Conservation (phyloP, 2,797 vertebrate species). For the Arctocebus calabarensis region DNA sequence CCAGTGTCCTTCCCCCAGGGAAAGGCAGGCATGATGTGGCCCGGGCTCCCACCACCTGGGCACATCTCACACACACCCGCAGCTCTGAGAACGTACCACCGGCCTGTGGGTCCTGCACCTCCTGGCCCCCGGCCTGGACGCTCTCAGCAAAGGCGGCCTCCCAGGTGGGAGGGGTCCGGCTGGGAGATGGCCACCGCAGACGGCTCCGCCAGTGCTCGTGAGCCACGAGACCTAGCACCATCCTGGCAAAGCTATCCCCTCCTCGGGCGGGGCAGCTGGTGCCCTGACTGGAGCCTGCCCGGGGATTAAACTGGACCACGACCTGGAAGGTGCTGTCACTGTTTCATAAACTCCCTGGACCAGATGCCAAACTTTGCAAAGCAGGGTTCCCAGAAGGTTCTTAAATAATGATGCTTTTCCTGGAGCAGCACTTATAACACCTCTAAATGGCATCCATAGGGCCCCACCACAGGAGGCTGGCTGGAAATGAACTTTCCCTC, state of each 20-base stretch:
- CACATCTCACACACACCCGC: background rate
- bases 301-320: background rate
- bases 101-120: background rate
- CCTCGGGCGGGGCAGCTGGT: background rate
- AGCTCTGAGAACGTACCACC: too few relatives aligned
- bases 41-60: background rate
- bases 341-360: background rate
- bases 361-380: slow-evolving; percentile 12
- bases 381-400: background rate
- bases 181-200: background rate
- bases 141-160: background rate
- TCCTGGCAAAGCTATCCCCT: background rate
- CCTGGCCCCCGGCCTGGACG: background rate
- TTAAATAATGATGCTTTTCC: slow-evolving; percentile 28
- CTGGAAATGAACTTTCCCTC: background rate
- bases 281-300: background rate
- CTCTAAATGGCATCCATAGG: background rate
- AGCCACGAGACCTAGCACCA: background rate
- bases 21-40: accelerated
- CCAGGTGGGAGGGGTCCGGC: accelerated
- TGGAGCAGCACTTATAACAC: background rate
- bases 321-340: background rate
- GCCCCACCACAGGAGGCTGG: background rate
- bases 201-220: background rate
- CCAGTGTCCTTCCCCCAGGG: background rate